A percentile compares a stretch with the other conserved stretches of the same genome.
These are phyloP conservation scores for Sthenelais limicola DNA, from an alignment of 2,888 invertebrate genomes.

Conservation along the genomic window DNA sequence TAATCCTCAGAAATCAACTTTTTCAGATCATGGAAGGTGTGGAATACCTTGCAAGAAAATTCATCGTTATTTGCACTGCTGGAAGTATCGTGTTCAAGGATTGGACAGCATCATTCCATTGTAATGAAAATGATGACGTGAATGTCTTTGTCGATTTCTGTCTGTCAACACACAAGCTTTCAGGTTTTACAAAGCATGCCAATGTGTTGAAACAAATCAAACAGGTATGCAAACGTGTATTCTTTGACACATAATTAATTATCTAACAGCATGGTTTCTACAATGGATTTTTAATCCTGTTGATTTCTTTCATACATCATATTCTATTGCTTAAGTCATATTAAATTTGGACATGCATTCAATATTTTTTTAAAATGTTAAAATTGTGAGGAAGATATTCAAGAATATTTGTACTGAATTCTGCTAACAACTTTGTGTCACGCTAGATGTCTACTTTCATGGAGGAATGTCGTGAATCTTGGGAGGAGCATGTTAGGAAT, in stretches of 20 bases:
- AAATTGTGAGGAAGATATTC: too few relatives aligned
- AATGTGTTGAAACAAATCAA: slow-evolving; percentile 16
- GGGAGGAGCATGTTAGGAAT: slow-evolving; percentile 55
- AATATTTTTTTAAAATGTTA: too few relatives aligned
- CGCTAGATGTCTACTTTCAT: slow-evolving; percentile 55
- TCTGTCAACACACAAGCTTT: slow-evolving; percentile 39
- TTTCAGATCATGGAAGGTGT: slow-evolving; percentile 61
- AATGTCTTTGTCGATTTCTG: slow-evolving; percentile 57
- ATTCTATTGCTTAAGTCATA: too few relatives aligned
- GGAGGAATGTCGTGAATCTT: slow-evolving; percentile 56
- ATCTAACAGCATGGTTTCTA: too few relatives aligned
- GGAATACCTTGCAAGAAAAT: slow-evolving; percentile 57
- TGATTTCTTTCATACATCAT: too few relatives aligned
- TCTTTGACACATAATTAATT: too few relatives aligned
- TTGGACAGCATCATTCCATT: slow-evolving; percentile 58
- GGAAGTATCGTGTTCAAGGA: slow-evolving; percentile 63
- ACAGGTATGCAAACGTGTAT: too few relatives aligned
- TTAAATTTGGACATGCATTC: too few relatives aligned
- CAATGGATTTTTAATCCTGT: too few relatives aligned
- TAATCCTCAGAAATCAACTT: too few relatives aligned
- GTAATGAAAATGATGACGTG: slow-evolving; percentile 46
- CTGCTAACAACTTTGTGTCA: too few relatives aligned
- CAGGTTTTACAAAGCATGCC: background rate
- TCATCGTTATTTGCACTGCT: slow-evolving; percentile 56
- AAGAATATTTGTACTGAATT: too few relatives aligned